phyloP scores from a whole-genome alignment of 1,140 invertebrate genomes.

The Tetragnatha versicolor region DNA sequence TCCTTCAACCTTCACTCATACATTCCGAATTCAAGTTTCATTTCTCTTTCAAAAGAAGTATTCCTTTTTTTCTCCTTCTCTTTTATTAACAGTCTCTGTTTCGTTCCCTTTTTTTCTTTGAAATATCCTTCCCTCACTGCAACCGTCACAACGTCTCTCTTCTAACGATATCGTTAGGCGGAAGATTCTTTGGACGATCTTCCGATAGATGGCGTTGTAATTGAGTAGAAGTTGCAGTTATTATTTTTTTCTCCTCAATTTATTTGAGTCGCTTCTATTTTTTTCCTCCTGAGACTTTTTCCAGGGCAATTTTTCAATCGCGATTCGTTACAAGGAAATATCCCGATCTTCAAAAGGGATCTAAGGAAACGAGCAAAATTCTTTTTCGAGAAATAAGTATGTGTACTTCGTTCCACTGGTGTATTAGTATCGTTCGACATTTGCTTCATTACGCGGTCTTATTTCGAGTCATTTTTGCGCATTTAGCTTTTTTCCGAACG shows the following conservation, averaged over 20 bases:
- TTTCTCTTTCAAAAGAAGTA: slow-evolving; percentile 30
- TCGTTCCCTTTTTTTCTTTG: not conserved
- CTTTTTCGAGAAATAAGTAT: too few relatives aligned
- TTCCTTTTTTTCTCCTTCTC: slow-evolving; percentile 14
- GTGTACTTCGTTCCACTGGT: too few relatives aligned
- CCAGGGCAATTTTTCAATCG: not conserved
- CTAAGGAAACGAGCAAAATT: too few relatives aligned
- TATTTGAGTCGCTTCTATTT: not conserved
- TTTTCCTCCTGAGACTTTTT: not conserved
- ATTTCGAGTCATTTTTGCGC: too few relatives aligned
- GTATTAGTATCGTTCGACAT: too few relatives aligned
- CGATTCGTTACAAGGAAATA: slow-evolving; percentile 14
- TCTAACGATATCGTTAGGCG: slow-evolving; percentile 45
- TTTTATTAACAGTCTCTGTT: slow-evolving; percentile 1
- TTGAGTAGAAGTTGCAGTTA: slow-evolving; percentile 44
- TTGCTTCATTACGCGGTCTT: too few relatives aligned
- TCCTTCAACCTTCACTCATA: slow-evolving; percentile 26
- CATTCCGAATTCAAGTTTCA: slow-evolving; percentile 34
- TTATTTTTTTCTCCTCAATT: not conserved
- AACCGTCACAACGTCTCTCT: not conserved
- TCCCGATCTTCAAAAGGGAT: not conserved
- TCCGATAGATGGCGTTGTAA: slow-evolving; percentile 45
- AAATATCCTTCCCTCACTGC: not conserved
- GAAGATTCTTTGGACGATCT: slow-evolving; percentile 16
- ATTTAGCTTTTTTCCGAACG: too few relatives aligned